Evolutionary conservation across 2,888 invertebrate species (phyloP).

Genomic region (Melipona beecheii): DNA sequence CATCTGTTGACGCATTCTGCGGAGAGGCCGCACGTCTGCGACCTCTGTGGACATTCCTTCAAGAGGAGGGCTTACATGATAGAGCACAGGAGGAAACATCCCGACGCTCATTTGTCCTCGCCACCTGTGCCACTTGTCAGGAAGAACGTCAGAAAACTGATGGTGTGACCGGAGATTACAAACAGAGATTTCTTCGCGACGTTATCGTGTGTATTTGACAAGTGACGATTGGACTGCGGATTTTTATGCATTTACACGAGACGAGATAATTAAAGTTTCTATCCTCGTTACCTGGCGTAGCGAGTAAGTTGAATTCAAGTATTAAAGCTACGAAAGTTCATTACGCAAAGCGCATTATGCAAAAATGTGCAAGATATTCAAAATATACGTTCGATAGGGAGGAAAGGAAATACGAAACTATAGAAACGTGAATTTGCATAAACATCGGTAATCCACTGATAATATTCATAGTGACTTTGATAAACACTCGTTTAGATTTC

Average conservation of each 20-base stretch:
- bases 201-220: neutral
- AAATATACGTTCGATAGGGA: neutral
- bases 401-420: neutral
- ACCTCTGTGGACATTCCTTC: constrained; percentile 74
- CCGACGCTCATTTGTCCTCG: constrained; percentile 69
- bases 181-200: constrained; percentile 8
- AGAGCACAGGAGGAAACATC: constrained; percentile 72
- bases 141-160: neutral
- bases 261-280: neutral
- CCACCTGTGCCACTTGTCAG: constrained; percentile 67
- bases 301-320: too few relatives aligned
- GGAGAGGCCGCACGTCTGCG: constrained; percentile 72
- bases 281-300: too few relatives aligned
- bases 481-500: neutral
- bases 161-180: neutral
- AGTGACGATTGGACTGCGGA: too few relatives aligned
- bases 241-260: neutral
- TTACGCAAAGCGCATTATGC: neutral
- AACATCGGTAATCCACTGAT: neutral
- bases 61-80: constrained; percentile 72
- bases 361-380: neutral
- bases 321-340: neutral
- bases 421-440: neutral
- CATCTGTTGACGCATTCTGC: constrained; percentile 73
- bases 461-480: neutral